These are phyloP conservation scores for Caenorhabditis virilis DNA, from an alignment of 2,888 invertebrate species.

Conservation along the genomic window DNA sequence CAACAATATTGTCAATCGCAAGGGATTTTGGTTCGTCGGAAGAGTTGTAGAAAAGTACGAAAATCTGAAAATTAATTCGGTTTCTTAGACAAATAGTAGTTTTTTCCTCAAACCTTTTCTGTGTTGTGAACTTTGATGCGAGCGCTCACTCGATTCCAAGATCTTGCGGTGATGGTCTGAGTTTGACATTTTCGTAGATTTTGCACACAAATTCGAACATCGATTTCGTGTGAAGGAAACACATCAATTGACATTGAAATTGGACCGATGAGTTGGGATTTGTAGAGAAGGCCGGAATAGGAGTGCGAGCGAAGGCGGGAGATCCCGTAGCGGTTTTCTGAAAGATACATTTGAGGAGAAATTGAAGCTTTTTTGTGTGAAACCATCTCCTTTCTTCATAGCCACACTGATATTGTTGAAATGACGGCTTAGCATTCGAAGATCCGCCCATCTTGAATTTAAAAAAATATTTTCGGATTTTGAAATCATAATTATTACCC, in stretches of 20 bases:
- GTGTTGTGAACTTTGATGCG: constrained; percentile 48
- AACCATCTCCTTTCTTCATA: constrained; percentile 47
- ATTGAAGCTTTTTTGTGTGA: background rate
- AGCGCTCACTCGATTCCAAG: constrained; percentile 58
- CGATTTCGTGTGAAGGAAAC: constrained; percentile 51
- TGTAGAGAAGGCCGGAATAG: constrained; percentile 49
- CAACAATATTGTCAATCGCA: constrained; percentile 51
- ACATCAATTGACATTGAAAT: constrained; percentile 52
- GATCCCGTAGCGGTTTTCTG: constrained; percentile 55
- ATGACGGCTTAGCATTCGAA: constrained; percentile 40
- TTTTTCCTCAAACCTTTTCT: constrained; percentile 34
- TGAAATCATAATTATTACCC: background rate
- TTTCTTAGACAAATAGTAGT: background rate
- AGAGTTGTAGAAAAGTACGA: constrained; percentile 52
- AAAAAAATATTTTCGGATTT: background rate
- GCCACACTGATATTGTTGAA: constrained; percentile 58
- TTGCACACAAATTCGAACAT: constrained; percentile 53
- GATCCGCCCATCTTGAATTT: constrained; percentile 46
- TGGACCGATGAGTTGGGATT: constrained; percentile 33
- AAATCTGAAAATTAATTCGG: constrained; percentile 37
- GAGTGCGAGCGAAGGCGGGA: constrained; percentile 43
- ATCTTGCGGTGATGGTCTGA: constrained; percentile 36
- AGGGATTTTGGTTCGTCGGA: constrained; percentile 41
- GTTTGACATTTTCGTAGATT: constrained; percentile 49
- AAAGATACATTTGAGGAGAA: constrained; percentile 4